Base-by-base conservation (phyloP, 1,140 invertebrate species). In the Drosophila murphyi region DNA sequence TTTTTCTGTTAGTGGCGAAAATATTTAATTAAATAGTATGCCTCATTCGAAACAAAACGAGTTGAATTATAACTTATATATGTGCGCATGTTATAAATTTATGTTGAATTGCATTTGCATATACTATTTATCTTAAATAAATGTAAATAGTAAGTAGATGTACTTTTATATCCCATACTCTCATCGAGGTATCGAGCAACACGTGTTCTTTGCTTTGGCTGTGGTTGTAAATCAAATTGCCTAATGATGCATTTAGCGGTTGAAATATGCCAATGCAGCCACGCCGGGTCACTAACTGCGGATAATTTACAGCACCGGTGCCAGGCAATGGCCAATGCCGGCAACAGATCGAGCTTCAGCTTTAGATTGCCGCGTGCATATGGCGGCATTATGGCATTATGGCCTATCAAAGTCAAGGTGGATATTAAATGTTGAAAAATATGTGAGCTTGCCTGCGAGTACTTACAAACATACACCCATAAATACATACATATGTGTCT, bases 231-330 rank as follows among this genome's bases (percentile, higher is more conserved):
- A 89, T 89, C 85, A 89, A 89, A 74, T 65, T 74, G 74, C 50
- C 81, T 89, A 89, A 89, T 89, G 86, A 89, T 89, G 85, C 85
- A 89, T 89, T 89, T 89, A 89, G 86, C 85, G 72, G 72, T 85
- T 89, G 78, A 89, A 89, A 89, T 89, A 89, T 89, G 85, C 85
- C 85, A 89, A 89, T 89, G 76, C 68, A 78, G 69, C 80, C 80
- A 78, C 71, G 65, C 74, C 86, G 86, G 85, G 85, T 89, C 85
- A 89, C 80, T 86, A 89, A 90, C 80, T 76, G 85, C 70, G 61
- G 72, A 87, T 89, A 89, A 89, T 89, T 89, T 89, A 89, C 85
- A 79, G 81, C 74, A 75, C 62, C 77, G 75, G 51, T 63, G 55
- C 47, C 39, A 59, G 41, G 63, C 70, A 62, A 56, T 60, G 57